These are phyloP conservation scores for Orthonevra nobilis DNA, from an alignment of 2,888 invertebrate genomes.

Conservation along the genomic window DNA sequence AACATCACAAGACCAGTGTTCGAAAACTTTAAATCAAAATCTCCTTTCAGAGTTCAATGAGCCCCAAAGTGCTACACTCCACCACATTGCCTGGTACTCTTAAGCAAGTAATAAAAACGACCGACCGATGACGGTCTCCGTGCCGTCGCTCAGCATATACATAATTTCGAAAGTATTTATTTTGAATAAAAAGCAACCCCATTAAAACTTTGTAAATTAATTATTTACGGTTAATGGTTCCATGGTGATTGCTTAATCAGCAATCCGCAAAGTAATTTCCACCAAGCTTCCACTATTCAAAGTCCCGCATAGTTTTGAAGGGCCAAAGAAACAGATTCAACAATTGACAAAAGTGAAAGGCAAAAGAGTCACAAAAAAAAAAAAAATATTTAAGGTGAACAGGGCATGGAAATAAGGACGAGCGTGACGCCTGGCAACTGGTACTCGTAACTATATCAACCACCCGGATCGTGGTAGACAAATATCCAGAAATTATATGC, in stretches of 20 bases:
- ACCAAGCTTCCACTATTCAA: background rate
- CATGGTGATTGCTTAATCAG: slow-evolving; percentile 63
- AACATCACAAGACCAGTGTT: too few species aligned
- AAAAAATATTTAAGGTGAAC: background rate
- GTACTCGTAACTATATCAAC: background rate
- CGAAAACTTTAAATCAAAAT: too few species aligned
- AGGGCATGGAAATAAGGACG: too few species aligned
- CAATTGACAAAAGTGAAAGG: background rate
- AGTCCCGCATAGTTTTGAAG: slow-evolving; percentile 16
- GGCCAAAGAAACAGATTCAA: slow-evolving; percentile 1
- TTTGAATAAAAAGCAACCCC: slow-evolving; percentile 51
- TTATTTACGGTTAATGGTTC: slow-evolving; percentile 63
- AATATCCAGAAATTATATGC: background rate
- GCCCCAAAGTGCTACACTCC: too few species aligned
- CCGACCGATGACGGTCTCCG: too few species aligned
- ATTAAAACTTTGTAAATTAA: slow-evolving; percentile 67
- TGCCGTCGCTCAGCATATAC: too few species aligned
- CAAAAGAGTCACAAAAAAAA: background rate
- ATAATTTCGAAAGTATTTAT: slow-evolving; percentile 40
- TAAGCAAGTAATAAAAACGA: too few species aligned
- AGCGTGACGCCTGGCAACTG: background rate
- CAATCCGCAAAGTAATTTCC: slow-evolving; percentile 58
- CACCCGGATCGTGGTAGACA: background rate
- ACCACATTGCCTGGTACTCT: too few species aligned
- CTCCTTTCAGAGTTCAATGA: too few species aligned